Evolutionary conservation across 2,113 vertebrate genomes (phyloP), one percentile per base, ranked within the genome.

Genomic region (Nibea coibor): DNA sequence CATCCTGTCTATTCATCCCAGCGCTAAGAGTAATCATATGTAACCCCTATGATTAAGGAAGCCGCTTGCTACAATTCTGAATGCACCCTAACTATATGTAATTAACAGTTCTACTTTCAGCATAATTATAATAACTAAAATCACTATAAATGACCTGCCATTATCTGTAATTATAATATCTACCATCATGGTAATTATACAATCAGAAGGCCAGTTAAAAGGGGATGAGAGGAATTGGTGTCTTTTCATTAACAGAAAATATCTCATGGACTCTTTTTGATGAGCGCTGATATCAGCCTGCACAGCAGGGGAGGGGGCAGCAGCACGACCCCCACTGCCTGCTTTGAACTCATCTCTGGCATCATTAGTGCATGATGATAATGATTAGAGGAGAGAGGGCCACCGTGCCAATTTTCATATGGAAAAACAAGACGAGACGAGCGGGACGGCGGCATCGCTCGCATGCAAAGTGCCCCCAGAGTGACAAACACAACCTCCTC

Each of bases 261-360:
- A 88, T 89, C 78, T 87, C 69, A 26, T 45, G 61, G 68, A 86
- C 84, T 85, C 86, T 90, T 91, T 91, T 91, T 11, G 88, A 89
- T 88, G 80, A 89, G 78, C 22, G 0, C 75, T 77, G 80, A 87
- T 87, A 82, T 80, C 57, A 54, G 78, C 50, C 19, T n/a, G 81
- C 79, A 26, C 76, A 75, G 86, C 62, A 22, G 86, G 82, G 86
- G 79, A 69, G 79, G 83, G 65, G 73, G 57, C 72, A 61, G 75
- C 16, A 10, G 84, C 72, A 11, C 10, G 53, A 84, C 72, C 85
- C 87, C 85, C 82, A 56, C 74, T 17, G 72, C 61, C 84, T 78
- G 82, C 87, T 91, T 90, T 90, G 82, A 91, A 91, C 87, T 87
- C 78, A 75, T 84, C 71, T 56, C 65, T 89, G 89, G 84, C 83